Base-by-base conservation (phyloP, 2,888 invertebrate genomes). In the Hypselothyrea guttata region DNA sequence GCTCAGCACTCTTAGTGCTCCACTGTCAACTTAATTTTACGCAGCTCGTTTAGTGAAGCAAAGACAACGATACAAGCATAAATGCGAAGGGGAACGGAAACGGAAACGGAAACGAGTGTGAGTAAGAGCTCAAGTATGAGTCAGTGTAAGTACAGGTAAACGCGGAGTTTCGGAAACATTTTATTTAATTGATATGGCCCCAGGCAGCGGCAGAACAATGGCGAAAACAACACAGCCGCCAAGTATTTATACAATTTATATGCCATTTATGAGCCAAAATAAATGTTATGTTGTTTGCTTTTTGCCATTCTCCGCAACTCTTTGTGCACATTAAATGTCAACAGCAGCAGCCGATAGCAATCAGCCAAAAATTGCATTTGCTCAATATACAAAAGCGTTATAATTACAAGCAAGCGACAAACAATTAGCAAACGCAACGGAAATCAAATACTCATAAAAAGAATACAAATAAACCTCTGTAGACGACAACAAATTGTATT, bases 181-280 rank as follows among this genome's bases (percentile, higher is more conserved):
- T 40, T 51, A 73, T 58, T 76, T 86, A 86, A 86, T 70, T 86
- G 78, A 75, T 62, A 75, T 78, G 68, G 55, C 67, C 30, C 33
- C 34, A 45, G 62, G 42, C 34, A 37, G 45, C 51, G 38, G 13
- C 47, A 15, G 49, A n/a, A 40, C 54, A 64, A 42, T 51, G 42
- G 12, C 22, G 5, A 12, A 49, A 62, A 51, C 15, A 68, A 57
- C 46, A 48, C 66, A 63, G 42, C 15, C 47, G 30, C 22, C 27
- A 45, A 45, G 47, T 49, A 67, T 47, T 58, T 27, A n/a, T 18
- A 11, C 16, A 35, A 42, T 63, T 47, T 37, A 46, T 47, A 35
- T 31, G 28, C 35, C 30, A 49, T 44, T 44, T 49, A 35, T 54
- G 41, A 30, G 12, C 7, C 12, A 41, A 15, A 52, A 41, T 44